phyloP scores from a whole-genome alignment of 2,797 vertebrate genomes.

The Paedocypris micromegethes region DNA sequence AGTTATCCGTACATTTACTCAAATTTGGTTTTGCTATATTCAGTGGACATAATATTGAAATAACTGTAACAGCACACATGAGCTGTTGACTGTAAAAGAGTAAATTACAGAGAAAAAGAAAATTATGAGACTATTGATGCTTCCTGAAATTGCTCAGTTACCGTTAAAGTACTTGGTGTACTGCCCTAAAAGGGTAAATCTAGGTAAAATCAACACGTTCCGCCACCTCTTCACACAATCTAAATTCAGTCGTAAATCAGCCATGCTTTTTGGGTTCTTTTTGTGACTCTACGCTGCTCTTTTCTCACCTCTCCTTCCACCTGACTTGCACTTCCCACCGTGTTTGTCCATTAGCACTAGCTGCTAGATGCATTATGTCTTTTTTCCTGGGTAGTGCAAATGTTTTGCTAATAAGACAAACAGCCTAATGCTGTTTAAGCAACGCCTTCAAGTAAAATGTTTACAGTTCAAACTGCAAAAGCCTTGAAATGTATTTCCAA shows the following conservation, averaged over 20 bases:
- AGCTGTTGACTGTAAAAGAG: background rate
- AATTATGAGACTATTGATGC: slow-evolving; percentile 18
- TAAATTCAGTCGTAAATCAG: slow-evolving; percentile 29
- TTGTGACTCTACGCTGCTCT: background rate
- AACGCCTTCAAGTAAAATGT: background rate
- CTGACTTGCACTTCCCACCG: slow-evolving; percentile 19
- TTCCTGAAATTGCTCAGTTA: slow-evolving; percentile 28
- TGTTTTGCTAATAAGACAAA: slow-evolving; percentile 28
- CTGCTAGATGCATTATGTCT: slow-evolving; percentile 3
- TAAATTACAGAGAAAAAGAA: slow-evolving; percentile 23
- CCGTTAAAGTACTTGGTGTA: slow-evolving; percentile 24
- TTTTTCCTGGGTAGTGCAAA: slow-evolving; percentile 27
- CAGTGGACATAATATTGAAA: background rate
- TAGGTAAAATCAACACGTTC: slow-evolving; percentile 21
- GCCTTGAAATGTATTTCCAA: too few relatives aligned
- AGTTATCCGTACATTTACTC: too few relatives aligned
- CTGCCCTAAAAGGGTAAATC: slow-evolving; percentile 19
- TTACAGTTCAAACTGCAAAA: too few relatives aligned
- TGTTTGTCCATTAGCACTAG: slow-evolving; percentile 36
- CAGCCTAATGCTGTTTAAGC: slow-evolving; percentile 10
- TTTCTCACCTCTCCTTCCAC: slow-evolving; percentile 28
- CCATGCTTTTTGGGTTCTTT: slow-evolving; percentile 13
- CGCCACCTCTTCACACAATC: slow-evolving; percentile 21
- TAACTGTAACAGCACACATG: slow-evolving; percentile 7
- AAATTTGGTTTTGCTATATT: too few relatives aligned